Conservation (phyloP, 2,888 invertebrate genomes). For the Spilarctia lutea region DNA sequence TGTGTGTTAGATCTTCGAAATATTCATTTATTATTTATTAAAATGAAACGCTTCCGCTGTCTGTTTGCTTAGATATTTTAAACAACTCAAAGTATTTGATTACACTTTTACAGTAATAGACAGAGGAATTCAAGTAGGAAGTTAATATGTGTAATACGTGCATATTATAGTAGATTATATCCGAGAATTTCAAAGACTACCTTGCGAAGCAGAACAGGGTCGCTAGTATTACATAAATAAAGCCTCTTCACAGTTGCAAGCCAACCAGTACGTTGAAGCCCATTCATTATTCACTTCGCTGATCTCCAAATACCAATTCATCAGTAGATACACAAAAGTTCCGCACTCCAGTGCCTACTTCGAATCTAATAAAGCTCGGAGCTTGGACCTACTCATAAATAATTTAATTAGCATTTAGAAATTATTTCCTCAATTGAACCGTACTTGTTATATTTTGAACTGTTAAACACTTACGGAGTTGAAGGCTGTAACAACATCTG, state of each 20-base stretch:
- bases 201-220: no score
- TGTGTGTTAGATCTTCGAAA: no score
- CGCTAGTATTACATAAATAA: background rate
- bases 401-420: constrained; percentile 46
- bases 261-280: background rate
- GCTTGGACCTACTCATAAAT: constrained; percentile 35
- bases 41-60: background rate
- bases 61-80: no score
- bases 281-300: background rate
- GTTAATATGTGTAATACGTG: no score
- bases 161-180: no score
- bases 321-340: background rate
- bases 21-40: no score
- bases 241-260: background rate
- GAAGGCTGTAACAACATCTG: background rate
- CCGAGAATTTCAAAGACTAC: no score
- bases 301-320: background rate
- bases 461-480: background rate
- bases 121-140: no score
- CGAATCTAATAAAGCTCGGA: background rate
- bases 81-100: no score
- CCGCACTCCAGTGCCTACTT: constrained; percentile 13
- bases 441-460: background rate
- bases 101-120: no score
- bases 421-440: constrained; percentile 31